Percentiles rank a stretch among this genome's conserved stretches.
Evolutionary conservation across 2,113 vertebrate species (phyloP).

Genomic region (Syngnathoides biaculeatus): DNA sequence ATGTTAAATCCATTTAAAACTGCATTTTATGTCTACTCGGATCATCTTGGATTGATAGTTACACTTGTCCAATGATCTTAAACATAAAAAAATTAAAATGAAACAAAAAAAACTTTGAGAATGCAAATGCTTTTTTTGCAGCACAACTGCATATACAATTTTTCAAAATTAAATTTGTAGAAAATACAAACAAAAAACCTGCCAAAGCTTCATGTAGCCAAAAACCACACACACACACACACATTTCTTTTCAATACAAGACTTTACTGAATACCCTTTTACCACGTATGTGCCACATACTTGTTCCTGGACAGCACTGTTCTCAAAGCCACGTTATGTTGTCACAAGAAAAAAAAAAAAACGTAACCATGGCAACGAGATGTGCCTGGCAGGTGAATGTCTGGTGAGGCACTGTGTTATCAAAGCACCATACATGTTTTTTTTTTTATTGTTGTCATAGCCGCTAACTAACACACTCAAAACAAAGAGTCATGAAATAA

Average conservation of each 20-base stretch:
- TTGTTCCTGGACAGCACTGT: slow-evolving; percentile 29
- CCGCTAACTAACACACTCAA: background rate
- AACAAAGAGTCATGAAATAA: background rate
- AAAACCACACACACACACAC: too few relatives aligned
- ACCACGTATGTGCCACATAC: slow-evolving; percentile 17
- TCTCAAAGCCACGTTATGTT: slow-evolving; percentile 42
- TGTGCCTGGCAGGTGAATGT: slow-evolving; percentile 50
- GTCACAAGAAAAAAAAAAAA: slow-evolving; percentile 37
- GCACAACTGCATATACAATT: too few relatives aligned
- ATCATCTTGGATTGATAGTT: too few relatives aligned
- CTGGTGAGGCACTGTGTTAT: slow-evolving; percentile 52
- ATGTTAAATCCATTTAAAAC: too few relatives aligned
- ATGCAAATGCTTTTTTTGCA: background rate
- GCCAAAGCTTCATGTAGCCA: slow-evolving; percentile 9
- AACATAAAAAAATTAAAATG: too few relatives aligned
- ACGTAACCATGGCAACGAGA: slow-evolving; percentile 57
- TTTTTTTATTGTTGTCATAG: background rate
- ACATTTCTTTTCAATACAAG: slow-evolving; percentile 13
- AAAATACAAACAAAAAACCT: background rate
- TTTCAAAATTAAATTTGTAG: background rate
- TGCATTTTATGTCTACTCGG: too few relatives aligned
- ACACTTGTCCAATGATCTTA: too few relatives aligned
- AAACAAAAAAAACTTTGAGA: too few relatives aligned
- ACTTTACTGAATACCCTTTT: slow-evolving; percentile 39
- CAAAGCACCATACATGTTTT: slow-evolving; percentile 49